Evolutionary conservation across 2,888 invertebrate genomes (phyloP), one percentile per base, ranked within the genome.

Genomic region (Andricus curvator): DNA sequence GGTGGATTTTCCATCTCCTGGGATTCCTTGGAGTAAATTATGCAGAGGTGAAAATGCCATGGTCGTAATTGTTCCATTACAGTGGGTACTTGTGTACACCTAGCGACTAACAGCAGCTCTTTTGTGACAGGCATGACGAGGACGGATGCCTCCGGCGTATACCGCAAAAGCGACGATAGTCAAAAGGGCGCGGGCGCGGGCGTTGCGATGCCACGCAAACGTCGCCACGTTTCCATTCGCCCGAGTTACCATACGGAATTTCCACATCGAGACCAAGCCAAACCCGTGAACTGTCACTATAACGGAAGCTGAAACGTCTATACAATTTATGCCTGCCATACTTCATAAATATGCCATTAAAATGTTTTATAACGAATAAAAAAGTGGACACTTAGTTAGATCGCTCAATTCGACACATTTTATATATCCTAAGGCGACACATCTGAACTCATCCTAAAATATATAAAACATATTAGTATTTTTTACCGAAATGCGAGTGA

Each of bases 51-150:
- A 74, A 74, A 74, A 56, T 74, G n/a, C 56, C 56, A 56, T 20
- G 33, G 56, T 56, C 20, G 56, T 74, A 74, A 74, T 74, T 74
- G 74, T 74, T 74, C 74, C 74, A 74, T 74, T 74, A 74, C 74
- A 56, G 74, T 56, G 56, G 56, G 74, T 51, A 74, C 74, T 74
- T 74, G 56, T 33, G 33, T 74, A 68, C 25, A 22, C 2, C 8
- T 25, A 56, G 74, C 22, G 33, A 74, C 33, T 56, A 74, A 25
- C 74, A 15, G 51, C 74, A 56, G 74, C 74, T 74, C 74, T 74
- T 74, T 74, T 74, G 56, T 20, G 56, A 74, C 51, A 74, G 25
- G 29, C 56, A 66, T 37, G 66, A 66, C 37, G 56, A 74, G 56
- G 74, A 74, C 74, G 56, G n/a, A 74, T 74, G 74, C 74, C 74